These are phyloP conservation scores for Brachyrhaphis roseni DNA, from an alignment of 2,797 vertebrate species.

Conservation along the genomic window DNA sequence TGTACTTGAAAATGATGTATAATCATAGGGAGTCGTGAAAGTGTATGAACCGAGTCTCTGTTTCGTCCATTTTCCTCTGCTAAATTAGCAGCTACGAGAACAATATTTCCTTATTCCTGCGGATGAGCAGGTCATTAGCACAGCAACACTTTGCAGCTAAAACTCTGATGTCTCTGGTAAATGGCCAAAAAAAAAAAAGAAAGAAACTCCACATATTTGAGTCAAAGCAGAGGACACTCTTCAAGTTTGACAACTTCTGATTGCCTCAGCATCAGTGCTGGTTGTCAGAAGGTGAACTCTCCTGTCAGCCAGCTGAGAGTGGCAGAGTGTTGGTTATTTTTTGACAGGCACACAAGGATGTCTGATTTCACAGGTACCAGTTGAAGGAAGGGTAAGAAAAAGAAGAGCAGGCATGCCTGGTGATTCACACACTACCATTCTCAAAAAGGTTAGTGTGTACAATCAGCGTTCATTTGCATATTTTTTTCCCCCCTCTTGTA, in stretches of 20 bases:
- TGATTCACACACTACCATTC: conserved; percentile 32
- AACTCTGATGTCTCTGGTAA: conserved; percentile 16
- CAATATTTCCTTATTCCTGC: conserved; percentile 56
- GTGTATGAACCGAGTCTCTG: conserved; percentile 40
- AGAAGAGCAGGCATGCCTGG: conserved; percentile 34
- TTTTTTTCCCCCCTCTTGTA: neutral
- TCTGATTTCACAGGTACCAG: conserved; percentile 66
- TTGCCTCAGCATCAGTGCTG: conserved; percentile 59
- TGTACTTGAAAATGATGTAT: conserved; percentile 61
- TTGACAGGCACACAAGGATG: conserved; percentile 57
- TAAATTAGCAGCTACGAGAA: conserved; percentile 40
- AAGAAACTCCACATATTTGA: conserved; percentile 1
- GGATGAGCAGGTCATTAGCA: conserved; percentile 65
- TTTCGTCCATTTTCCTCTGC: conserved; percentile 53
- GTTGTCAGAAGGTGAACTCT: conserved; percentile 62
- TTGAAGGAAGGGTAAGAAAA: conserved; percentile 29
- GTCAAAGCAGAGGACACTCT: conserved; percentile 54
- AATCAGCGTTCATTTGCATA: conserved; percentile 60
- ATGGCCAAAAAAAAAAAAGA: conserved; percentile 3
- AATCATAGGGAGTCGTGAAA: conserved; percentile 63
- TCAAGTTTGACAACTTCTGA: conserved; percentile 73
- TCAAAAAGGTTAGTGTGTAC: conserved; percentile 52
- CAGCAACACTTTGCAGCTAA: conserved; percentile 40
- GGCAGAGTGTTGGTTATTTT: conserved; percentile 63
- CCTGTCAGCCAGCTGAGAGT: conserved; percentile 50